Evolutionary conservation across 2,113 vertebrate genomes (phyloP).

Genomic region (Tauraco erythrolophus): DNA sequence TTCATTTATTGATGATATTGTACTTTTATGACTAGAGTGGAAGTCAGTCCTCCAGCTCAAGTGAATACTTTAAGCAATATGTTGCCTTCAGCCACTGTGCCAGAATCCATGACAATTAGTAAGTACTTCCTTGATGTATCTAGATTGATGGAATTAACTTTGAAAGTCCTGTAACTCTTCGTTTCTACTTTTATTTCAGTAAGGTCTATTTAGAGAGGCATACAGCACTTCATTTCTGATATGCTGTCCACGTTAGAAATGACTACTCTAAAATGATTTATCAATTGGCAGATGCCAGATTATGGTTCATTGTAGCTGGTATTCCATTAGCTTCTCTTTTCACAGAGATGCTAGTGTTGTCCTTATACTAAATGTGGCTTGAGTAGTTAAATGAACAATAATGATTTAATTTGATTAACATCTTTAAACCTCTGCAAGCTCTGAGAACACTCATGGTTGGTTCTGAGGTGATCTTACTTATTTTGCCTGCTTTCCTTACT

Average conservation of each 20-base stretch:
- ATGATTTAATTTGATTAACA: neutral
- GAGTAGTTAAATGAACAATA: neutral
- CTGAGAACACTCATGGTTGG: neutral
- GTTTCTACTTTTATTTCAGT: neutral
- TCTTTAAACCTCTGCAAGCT: neutral
- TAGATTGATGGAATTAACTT: neutral
- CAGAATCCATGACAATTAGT: slow-evolving; percentile 95
- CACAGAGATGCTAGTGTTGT: neutral
- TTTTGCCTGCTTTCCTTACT: neutral
- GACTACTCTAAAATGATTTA: neutral
- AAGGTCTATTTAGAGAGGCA: neutral
- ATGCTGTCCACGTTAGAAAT: neutral
- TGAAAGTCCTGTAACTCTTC: neutral
- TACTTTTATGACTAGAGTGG: slow-evolving; percentile 79
- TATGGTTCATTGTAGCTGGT: neutral
- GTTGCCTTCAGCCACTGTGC: slow-evolving; percentile 80
- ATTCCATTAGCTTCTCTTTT: neutral
- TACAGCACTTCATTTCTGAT: neutral
- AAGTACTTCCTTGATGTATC: slow-evolving; percentile 70
- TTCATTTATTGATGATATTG: neutral
- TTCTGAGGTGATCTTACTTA: neutral
- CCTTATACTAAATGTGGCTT: neutral
- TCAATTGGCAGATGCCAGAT: neutral
- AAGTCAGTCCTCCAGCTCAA: slow-evolving; percentile 77
- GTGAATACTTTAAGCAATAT: slow-evolving; percentile 69